Conservation (phyloP, 2,888 invertebrate species). For the Leucophenga montana region DNA sequence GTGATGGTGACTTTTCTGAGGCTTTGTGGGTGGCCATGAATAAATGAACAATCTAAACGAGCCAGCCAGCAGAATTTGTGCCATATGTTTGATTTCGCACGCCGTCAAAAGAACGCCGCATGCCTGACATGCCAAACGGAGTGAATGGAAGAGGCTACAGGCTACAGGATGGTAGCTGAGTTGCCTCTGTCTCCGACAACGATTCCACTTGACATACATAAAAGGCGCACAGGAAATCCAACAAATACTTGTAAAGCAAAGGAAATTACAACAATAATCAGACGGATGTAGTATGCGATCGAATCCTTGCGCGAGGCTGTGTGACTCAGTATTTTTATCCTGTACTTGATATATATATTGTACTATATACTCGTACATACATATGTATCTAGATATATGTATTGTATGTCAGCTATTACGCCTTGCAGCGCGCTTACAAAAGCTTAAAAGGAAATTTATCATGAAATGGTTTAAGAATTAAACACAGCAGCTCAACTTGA, state of each 20-base stretch:
- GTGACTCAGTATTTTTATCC: too few species aligned
- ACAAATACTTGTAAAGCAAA: slow-evolving; percentile 20
- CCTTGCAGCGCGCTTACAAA: slow-evolving; percentile 3
- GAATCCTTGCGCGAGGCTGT: background rate
- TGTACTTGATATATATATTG: too few species aligned
- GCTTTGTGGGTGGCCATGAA: background rate
- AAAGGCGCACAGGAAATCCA: slow-evolving; percentile 31
- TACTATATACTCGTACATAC: background rate
- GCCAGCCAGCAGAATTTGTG: background rate
- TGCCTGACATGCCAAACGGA: background rate
- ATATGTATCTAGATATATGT: background rate
- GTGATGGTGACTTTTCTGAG: background rate
- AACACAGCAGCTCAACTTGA: background rate
- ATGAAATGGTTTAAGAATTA: background rate
- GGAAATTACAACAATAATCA: slow-evolving; percentile 53
- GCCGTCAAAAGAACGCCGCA: too few species aligned
- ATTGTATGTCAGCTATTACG: background rate
- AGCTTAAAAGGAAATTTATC: slow-evolving; percentile 20
- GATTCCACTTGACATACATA: slow-evolving; percentile 48
- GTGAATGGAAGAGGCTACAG: too few species aligned
- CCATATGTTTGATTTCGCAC: slow-evolving; percentile 14
- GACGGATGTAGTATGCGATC: slow-evolving; percentile 32
- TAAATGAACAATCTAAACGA: background rate
- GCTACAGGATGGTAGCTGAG: too few species aligned
- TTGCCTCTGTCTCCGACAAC: too few species aligned